Percentiles rank a stretch among this genome's conserved stretches.
phyloP scores from a whole-genome alignment of 2,797 vertebrate species.

The Tiaroga cobitis region DNA sequence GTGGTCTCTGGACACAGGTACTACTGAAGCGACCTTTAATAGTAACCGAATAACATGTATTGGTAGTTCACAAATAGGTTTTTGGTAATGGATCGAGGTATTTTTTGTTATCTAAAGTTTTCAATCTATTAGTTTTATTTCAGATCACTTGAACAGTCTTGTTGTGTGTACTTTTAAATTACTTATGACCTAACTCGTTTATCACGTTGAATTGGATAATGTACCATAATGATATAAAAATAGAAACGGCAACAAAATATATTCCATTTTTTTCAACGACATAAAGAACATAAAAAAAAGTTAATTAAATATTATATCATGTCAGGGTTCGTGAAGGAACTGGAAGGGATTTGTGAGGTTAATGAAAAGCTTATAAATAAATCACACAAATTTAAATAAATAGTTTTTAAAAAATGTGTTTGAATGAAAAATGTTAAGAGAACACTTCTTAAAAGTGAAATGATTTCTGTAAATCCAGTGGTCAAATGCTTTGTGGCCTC shows the following conservation, averaged over 20 bases:
- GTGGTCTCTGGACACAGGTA: constrained; percentile 58
- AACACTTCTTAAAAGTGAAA: neutral
- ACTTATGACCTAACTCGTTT: neutral
- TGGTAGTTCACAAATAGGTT: neutral
- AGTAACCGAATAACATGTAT: neutral
- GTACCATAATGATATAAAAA: neutral
- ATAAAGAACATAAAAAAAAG: neutral
- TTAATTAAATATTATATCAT: neutral
- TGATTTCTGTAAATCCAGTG: neutral
- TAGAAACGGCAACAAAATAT: neutral
- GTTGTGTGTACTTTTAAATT: neutral
- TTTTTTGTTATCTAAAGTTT: neutral
- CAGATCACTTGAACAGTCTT: neutral
- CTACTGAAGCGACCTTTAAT: neutral
- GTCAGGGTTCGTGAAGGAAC: neutral
- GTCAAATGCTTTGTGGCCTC: neutral
- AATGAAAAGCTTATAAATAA: neutral
- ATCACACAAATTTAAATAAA: neutral
- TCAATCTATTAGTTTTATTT: neutral
- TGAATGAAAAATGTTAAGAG: neutral
- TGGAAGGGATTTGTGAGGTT: neutral
- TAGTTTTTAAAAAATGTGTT: neutral
- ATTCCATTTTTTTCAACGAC: neutral
- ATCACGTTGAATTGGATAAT: neutral
- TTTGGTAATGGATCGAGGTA: neutral